A percentile compares a stretch with the other conserved stretches of the same genome.
These are phyloP conservation scores for Cecropterus lyciades DNA, from an alignment of 1,140 invertebrate genomes.

Conservation along the genomic window DNA sequence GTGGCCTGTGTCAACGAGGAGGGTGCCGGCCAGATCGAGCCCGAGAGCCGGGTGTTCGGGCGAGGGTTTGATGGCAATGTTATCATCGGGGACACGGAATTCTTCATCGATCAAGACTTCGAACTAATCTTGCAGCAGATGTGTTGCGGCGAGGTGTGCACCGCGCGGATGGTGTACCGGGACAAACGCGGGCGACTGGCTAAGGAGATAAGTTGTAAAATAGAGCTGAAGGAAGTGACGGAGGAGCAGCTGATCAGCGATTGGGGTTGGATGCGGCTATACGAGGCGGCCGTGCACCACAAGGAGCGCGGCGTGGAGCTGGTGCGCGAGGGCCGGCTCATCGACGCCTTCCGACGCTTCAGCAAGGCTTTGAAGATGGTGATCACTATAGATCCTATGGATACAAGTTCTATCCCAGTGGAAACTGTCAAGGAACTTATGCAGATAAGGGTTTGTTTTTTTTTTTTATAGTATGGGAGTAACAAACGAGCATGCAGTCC, in stretches of 20 bases:
- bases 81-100: slow-evolving; percentile 69
- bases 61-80: slow-evolving; percentile 65
- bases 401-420: slow-evolving; percentile 70
- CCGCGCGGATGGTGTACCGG: slow-evolving; percentile 58
- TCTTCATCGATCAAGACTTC: slow-evolving; percentile 69
- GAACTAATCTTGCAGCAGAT: slow-evolving; percentile 71
- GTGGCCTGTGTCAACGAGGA: slow-evolving; percentile 49
- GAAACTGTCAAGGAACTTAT: slow-evolving; percentile 78
- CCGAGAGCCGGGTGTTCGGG: slow-evolving; percentile 61
- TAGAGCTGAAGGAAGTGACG: slow-evolving; percentile 64
- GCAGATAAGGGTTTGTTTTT: slow-evolving; percentile 68
- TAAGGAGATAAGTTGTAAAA: slow-evolving; percentile 61
- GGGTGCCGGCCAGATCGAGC: slow-evolving; percentile 57
- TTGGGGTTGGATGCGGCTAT: slow-evolving; percentile 69
- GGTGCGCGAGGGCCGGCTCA: slow-evolving; percentile 62
- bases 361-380: slow-evolving; percentile 88
- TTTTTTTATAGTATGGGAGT: too few species aligned
- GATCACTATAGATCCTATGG: slow-evolving; percentile 86
- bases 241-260: slow-evolving; percentile 74
- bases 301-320: slow-evolving; percentile 70
- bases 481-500: too few species aligned
- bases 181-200: slow-evolving; percentile 51
- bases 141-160: slow-evolving; percentile 64
- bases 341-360: slow-evolving; percentile 78
- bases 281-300: slow-evolving; percentile 62